Evolutionary conservation across 2,888 invertebrate genomes (phyloP).

Genomic region (Hypercompe scribonia): DNA sequence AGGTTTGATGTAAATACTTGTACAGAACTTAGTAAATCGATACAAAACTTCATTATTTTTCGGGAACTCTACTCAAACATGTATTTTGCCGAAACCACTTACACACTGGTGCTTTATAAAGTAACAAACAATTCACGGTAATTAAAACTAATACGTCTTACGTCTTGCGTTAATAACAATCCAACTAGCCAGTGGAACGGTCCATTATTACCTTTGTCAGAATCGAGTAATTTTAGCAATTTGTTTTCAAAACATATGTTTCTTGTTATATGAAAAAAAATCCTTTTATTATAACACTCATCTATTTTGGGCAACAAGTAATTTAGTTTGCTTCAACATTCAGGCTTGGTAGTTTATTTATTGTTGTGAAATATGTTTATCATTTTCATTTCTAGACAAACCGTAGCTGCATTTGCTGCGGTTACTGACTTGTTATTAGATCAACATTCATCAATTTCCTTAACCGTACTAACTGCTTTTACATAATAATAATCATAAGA

Average conservation of each 20-base stretch:
- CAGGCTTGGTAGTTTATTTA: background rate
- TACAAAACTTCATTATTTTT: background rate
- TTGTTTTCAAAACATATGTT: slow-evolving; percentile 6
- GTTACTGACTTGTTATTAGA: slow-evolving; percentile 22
- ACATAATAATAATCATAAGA: slow-evolving; percentile 21
- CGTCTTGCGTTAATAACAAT: slow-evolving; percentile 25
- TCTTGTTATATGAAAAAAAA: background rate
- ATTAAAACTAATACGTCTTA: slow-evolving; percentile 24
- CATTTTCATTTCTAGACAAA: slow-evolving; percentile 17
- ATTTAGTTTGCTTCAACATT: background rate
- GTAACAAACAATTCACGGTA: slow-evolving; percentile 22
- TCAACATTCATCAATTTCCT: slow-evolving; percentile 22
- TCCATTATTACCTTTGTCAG: slow-evolving; percentile 21
- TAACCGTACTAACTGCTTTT: slow-evolving; percentile 19
- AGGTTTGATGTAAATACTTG: background rate
- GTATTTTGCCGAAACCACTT: background rate
- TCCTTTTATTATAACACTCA: slow-evolving; percentile 3
- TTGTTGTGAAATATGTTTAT: slow-evolving; percentile 1
- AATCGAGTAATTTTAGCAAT: slow-evolving; percentile 13
- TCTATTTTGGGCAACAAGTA: background rate
- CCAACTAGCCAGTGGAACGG: slow-evolving; percentile 28
- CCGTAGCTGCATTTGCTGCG: slow-evolving; percentile 21
- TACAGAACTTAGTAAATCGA: background rate
- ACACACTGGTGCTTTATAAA: background rate
- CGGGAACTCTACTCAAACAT: background rate